Conservation (phyloP, 2,113 vertebrate species). For the Gulo gulo region DNA sequence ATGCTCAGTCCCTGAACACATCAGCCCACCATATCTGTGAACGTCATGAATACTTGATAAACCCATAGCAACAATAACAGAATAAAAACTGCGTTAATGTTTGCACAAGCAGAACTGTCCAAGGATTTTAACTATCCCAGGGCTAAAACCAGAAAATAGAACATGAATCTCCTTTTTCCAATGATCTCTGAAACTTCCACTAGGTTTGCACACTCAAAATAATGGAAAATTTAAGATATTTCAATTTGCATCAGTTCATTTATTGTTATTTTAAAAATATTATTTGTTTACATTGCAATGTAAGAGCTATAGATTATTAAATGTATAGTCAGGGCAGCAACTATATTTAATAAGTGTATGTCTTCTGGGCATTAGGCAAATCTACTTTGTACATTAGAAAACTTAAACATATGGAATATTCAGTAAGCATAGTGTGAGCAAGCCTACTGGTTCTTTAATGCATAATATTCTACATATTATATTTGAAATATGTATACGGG, state of each 20-base stretch:
- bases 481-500: not conserved
- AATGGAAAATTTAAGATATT: not conserved
- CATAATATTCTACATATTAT: not conserved
- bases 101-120: conserved; percentile 37
- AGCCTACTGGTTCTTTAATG: not conserved
- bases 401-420: not conserved
- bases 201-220: not conserved
- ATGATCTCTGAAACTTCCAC: not conserved
- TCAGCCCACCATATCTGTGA: not conserved
- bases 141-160: not conserved
- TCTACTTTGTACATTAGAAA: not conserved
- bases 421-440: not conserved
- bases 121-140: conserved; percentile 43
- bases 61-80: not conserved
- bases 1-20: conserved; percentile 12
- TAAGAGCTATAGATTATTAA: not conserved
- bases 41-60: conserved; percentile 57
- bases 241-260: not conserved
- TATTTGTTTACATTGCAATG: not conserved
- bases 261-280: not conserved
- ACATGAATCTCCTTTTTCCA: not conserved
- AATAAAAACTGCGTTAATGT: conserved; percentile 53
- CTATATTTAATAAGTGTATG: not conserved
- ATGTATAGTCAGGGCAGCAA: not conserved
- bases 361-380: not conserved